Evolutionary conservation across 2,797 vertebrate species (phyloP).

Genomic region (Chrysolophus pictus): DNA sequence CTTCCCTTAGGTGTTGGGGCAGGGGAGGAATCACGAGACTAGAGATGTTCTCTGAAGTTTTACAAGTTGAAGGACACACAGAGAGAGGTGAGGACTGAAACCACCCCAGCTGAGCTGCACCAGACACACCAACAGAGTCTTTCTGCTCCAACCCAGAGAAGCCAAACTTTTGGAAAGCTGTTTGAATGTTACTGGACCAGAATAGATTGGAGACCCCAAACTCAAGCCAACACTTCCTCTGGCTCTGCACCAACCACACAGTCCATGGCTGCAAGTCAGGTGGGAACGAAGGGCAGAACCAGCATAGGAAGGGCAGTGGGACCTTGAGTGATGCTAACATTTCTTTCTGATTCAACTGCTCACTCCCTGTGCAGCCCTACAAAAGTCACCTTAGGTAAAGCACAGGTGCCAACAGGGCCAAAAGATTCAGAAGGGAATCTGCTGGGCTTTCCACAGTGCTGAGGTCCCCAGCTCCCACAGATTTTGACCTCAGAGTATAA

Average conservation of each 20-base stretch:
- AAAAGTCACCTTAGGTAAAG: neutral
- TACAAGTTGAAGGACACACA: neutral
- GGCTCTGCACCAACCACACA: neutral
- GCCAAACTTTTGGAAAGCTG: neutral
- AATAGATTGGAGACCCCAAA: neutral
- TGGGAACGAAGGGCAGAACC: neutral
- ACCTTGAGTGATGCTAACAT: neutral
- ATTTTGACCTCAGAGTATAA: neutral
- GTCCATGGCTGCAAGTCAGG: neutral
- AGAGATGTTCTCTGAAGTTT: neutral
- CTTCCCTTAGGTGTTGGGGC: neutral
- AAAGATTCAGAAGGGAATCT: neutral
- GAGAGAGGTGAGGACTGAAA: neutral
- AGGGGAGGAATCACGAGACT: neutral
- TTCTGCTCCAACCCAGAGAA: neutral
- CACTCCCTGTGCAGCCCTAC: fast-evolving
- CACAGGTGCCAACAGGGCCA: neutral
- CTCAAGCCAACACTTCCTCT: neutral
- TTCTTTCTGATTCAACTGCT: neutral
- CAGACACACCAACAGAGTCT: neutral
- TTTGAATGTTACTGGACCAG: fast-evolving
- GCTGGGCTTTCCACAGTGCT: neutral
- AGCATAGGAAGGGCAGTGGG: neutral
- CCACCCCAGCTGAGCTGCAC: neutral
- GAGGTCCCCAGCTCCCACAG: neutral